A percentile compares a stretch with the other conserved stretches of the same genome.
Evolutionary conservation across 2,113 vertebrate genomes (phyloP).

Genomic region (Alces alces): DNA sequence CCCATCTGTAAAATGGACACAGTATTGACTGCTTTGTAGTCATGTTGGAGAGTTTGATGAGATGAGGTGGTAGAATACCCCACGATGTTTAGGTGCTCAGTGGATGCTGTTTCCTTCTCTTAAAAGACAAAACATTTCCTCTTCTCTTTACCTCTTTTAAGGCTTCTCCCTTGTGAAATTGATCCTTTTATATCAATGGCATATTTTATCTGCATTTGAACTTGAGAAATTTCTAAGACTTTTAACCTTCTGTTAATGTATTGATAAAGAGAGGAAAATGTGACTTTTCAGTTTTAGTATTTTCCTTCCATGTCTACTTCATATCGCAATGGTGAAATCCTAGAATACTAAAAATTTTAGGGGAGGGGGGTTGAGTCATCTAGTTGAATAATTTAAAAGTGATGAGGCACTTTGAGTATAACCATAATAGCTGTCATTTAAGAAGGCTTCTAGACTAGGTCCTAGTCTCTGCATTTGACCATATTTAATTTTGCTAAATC

Average conservation of each 20-base stretch:
- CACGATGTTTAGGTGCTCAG: not conserved
- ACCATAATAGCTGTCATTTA: not conserved
- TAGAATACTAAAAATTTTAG: not conserved
- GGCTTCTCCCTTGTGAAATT: not conserved
- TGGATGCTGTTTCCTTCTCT: not conserved
- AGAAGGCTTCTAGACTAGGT: not conserved
- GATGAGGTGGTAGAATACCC: not conserved
- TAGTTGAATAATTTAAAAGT: not conserved
- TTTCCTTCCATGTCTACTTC: constrained; percentile 14
- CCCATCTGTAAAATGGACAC: not conserved
- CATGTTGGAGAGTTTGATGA: not conserved
- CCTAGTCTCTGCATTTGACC: not conserved
- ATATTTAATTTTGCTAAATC: not conserved
- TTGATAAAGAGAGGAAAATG: not conserved
- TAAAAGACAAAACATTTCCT: not conserved
- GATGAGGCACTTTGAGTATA: not conserved
- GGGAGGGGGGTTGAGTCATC: not conserved
- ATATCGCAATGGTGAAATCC: not conserved
- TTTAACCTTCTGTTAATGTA: not conserved
- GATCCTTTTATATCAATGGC: not conserved
- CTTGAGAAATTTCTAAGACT: constrained; percentile 1
- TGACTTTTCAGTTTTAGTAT: not conserved
- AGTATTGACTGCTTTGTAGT: not conserved
- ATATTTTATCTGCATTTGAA: not conserved
- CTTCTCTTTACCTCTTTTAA: not conserved